Percentiles rank a stretch among this genome's conserved stretches.
Evolutionary conservation across 2,888 invertebrate species (phyloP).

Genomic region (Ennomos erosarius): DNA sequence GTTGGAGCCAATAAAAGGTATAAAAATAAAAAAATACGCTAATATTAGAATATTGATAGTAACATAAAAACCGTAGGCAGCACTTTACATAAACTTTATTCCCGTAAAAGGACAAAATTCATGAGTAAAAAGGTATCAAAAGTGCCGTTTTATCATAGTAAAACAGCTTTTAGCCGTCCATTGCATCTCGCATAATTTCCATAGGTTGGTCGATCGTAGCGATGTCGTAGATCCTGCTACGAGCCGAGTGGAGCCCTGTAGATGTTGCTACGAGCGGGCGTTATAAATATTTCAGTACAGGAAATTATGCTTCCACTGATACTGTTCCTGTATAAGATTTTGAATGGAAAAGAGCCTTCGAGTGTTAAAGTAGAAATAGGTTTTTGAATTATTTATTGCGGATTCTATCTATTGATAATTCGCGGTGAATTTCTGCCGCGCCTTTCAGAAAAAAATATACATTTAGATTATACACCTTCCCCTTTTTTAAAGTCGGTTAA

Average conservation of each 20-base stretch:
- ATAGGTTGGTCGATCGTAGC: slow-evolving; percentile 47
- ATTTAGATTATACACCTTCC: too few species aligned
- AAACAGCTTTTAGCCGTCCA: slow-evolving; percentile 23
- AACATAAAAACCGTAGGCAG: not conserved
- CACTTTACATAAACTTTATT: slow-evolving; percentile 4
- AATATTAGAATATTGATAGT: too few species aligned
- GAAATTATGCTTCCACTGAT: slow-evolving; percentile 81
- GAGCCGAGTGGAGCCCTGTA: slow-evolving; percentile 55
- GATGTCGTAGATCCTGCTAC: slow-evolving; percentile 65
- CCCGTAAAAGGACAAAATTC: slow-evolving; percentile 10
- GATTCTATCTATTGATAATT: slow-evolving; percentile 50
- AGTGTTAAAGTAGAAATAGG: slow-evolving; percentile 60
- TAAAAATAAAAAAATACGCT: too few species aligned
- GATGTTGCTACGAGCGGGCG: slow-evolving; percentile 42
- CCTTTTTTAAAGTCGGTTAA: too few species aligned
- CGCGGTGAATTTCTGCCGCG: slow-evolving; percentile 20
- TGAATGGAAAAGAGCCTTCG: slow-evolving; percentile 69
- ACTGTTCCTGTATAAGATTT: slow-evolving; percentile 61
- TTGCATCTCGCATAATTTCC: slow-evolving; percentile 28
- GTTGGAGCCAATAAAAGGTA: not conserved
- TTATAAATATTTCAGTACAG: slow-evolving; percentile 83
- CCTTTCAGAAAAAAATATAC: slow-evolving; percentile 4
- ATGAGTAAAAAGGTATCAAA: slow-evolving; percentile 15
- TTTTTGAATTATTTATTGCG: slow-evolving; percentile 57
- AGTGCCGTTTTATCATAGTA: slow-evolving; percentile 22